phyloP scores from a whole-genome alignment of 2,888 invertebrate genomes.

The Acanthosoma haemorrhoidale region DNA sequence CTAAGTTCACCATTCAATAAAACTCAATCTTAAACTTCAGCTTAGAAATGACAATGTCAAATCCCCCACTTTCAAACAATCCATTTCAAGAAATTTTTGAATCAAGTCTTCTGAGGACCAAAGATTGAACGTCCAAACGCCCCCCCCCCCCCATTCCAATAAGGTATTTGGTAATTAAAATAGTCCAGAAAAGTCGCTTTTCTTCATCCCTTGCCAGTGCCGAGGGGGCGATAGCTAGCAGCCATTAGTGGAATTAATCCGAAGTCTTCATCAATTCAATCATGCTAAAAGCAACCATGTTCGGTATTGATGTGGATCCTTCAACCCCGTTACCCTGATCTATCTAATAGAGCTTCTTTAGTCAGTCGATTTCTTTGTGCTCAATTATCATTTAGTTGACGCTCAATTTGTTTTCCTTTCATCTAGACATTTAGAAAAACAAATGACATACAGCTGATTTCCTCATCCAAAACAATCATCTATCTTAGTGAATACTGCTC shows the following conservation, averaged over 20 bases:
- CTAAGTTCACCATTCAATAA: too few species aligned
- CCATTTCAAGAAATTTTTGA: too few species aligned
- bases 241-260: neutral
- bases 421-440: too few species aligned
- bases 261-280: conserved; percentile 3
- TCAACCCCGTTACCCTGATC: too few species aligned
- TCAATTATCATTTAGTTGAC: neutral
- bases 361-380: neutral
- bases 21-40: too few species aligned
- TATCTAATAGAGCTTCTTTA: neutral
- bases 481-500: too few species aligned
- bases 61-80: too few species aligned
- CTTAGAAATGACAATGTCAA: too few species aligned
- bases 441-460: too few species aligned
- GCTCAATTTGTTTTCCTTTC: neutral
- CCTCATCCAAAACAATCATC: conserved; percentile 5
- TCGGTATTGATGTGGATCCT: neutral
- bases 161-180: neutral
- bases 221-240: neutral
- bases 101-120: too few species aligned
- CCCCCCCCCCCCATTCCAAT: too few species aligned
- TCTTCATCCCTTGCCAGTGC: neutral
- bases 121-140: too few species aligned
- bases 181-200: neutral
- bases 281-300: conserved; percentile 5